phyloP scores from a whole-genome alignment of 2,113 vertebrate genomes.

The Cyphomyrus plagiostoma region DNA sequence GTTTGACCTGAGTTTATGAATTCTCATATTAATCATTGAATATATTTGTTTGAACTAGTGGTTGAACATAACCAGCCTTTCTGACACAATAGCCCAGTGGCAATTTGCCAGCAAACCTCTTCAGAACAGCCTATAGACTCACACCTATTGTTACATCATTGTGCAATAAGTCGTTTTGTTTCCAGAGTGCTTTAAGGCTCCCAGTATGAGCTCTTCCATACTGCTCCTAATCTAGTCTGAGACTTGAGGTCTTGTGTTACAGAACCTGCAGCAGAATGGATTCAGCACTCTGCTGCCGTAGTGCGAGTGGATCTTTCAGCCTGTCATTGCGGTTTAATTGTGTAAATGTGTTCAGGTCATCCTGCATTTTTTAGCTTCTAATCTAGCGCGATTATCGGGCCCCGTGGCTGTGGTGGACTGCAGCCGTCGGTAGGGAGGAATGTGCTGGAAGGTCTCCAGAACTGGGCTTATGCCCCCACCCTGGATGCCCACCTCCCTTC shows the following conservation, averaged over 20 bases:
- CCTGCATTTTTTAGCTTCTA: background rate
- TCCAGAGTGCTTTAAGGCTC: background rate
- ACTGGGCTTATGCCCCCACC: background rate
- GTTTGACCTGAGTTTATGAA: background rate
- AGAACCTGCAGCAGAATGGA: background rate
- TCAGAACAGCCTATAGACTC: background rate
- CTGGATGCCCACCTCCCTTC: background rate
- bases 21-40: background rate
- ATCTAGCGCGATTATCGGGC: background rate
- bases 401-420: background rate
- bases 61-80: background rate
- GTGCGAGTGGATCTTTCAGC: background rate
- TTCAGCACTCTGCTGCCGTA: background rate
- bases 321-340: background rate
- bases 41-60: background rate
- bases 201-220: background rate
- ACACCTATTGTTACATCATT: background rate
- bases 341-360: background rate
- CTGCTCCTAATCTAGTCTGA: background rate
- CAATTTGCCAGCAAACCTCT: background rate
- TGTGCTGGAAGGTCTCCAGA: background rate
- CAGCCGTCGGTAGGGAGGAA: background rate
- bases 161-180: background rate
- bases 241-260: background rate
- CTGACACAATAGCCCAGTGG: background rate